Base-by-base conservation (phyloP, 2,888 invertebrate species). In the Pocota personata region DNA sequence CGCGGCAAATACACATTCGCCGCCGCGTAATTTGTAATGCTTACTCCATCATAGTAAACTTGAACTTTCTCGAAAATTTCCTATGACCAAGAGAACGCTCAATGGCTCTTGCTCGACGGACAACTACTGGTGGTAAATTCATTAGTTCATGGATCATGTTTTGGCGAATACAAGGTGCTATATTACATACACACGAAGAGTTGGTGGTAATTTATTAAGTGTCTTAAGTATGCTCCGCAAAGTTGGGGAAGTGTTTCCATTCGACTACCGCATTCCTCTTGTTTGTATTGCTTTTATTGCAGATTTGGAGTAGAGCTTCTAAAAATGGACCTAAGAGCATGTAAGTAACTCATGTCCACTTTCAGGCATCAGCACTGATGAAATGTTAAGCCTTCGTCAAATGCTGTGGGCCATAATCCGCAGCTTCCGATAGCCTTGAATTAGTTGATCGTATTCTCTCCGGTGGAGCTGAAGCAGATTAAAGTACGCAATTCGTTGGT, bases 341-440 rank as follows among this genome's bases (percentile, higher is more conserved):
- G 78, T 62, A 66, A 60, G 67, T 62, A 62, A 66, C 50, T 72
- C 82, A 77, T 82, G 71, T 72, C 58, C 71, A 82, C 62, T 66
- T 66, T 57, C 48, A 21, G n/a, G 50, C 12, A 43, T 48, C 32
- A 19, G 55, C 14, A 48, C 40, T 78, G 83, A 83, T 60, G 78
- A 78, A 78, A 78, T 75, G 35, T 64, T 78, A 71, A 52, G 79
- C 75, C 46, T 55, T 27, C 40, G 14, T 71, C 64, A 69, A 69
- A 58, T 69, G 48, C 50, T 50, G 79, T 75, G 75, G 79, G 79
- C 58, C n/a, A 46, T 84, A 84, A 84, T 84, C 84, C 84, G 64
- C 3, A 66, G 80, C 84, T 84, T 84, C 84, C 84, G 84, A 80
- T 75, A 79, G 84, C 84, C 84, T 84, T 84, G 84, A 80, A 71